phyloP scores from a whole-genome alignment of 1,140 invertebrate genomes.

The Limonius californicus region DNA sequence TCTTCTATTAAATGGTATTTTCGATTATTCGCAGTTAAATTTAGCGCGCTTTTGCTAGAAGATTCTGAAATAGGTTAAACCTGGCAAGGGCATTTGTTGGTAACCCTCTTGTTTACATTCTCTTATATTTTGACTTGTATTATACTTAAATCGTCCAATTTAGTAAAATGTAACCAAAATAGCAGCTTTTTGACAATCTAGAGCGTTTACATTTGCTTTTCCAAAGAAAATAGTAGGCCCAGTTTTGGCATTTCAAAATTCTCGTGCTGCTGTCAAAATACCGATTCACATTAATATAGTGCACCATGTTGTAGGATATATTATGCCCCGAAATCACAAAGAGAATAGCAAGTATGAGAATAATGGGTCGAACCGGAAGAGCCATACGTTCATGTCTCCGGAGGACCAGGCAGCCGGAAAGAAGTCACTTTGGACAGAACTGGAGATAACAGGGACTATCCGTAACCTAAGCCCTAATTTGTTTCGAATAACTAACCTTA shows the following conservation, averaged over 20 bases:
- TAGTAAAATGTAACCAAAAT: no score
- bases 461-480: constrained; percentile 86
- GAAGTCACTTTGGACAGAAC: constrained; percentile 74
- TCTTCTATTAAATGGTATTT: background rate
- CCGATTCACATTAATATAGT: no score
- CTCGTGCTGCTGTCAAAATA: no score
- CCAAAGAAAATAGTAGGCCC: no score
- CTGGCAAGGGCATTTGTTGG: background rate
- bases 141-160: no score
- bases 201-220: no score
- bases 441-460: constrained; percentile 73
- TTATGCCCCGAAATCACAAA: constrained; percentile 61
- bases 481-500: constrained; percentile 88
- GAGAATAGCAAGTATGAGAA: constrained; percentile 49
- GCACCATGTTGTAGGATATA: constrained; percentile 50
- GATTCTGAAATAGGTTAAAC: background rate
- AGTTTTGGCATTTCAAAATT: no score
- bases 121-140: no score
- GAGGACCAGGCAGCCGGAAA: constrained; percentile 89
- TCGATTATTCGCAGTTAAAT: background rate
- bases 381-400: constrained; percentile 86
- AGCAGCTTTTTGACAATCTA: no score
- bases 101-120: no score
- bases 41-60: background rate
- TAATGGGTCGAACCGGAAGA: constrained; percentile 60